A percentile compares a stretch with the other conserved stretches of the same genome.
These are phyloP conservation scores for Drosophila mayri DNA, from an alignment of 1,140 invertebrate genomes.

Conservation along the genomic window DNA sequence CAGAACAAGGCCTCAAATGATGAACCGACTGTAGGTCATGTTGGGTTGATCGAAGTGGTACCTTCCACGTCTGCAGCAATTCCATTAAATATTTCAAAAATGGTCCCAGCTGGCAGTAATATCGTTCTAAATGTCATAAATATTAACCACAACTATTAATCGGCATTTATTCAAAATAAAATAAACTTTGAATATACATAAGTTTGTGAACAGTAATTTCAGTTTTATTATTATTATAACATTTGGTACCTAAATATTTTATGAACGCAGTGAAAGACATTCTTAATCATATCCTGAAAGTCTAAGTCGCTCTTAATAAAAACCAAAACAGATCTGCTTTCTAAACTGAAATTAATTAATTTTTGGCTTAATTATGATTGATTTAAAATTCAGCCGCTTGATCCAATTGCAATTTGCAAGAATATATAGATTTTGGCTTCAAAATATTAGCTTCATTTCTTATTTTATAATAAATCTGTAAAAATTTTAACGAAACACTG, in stretches of 20 bases:
- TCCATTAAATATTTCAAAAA: neutral
- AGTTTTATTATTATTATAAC: no score
- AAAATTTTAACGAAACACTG: no score
- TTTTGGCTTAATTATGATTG: neutral
- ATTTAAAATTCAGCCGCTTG: neutral
- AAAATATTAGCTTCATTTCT: no score
- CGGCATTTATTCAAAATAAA: neutral
- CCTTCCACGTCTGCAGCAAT: neutral
- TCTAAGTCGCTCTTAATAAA: no score
- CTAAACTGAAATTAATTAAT: no score
- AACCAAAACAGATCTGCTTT: no score
- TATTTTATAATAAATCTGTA: no score
- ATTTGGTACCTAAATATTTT: no score
- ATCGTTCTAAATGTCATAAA: conserved; percentile 14
- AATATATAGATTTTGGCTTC: no score
- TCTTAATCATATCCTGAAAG: no score
- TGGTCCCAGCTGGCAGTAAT: neutral
- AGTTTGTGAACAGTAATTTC: neutral
- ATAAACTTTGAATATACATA: neutral
- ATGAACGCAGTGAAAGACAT: no score
- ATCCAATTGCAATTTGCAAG: no score
- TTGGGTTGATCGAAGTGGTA: neutral
- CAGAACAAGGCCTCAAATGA: neutral
- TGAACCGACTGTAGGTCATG: neutral
- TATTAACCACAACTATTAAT: conserved; percentile 16